Evolutionary conservation across 2,888 invertebrate genomes (phyloP).

Genomic region (Brenthis hecate): DNA sequence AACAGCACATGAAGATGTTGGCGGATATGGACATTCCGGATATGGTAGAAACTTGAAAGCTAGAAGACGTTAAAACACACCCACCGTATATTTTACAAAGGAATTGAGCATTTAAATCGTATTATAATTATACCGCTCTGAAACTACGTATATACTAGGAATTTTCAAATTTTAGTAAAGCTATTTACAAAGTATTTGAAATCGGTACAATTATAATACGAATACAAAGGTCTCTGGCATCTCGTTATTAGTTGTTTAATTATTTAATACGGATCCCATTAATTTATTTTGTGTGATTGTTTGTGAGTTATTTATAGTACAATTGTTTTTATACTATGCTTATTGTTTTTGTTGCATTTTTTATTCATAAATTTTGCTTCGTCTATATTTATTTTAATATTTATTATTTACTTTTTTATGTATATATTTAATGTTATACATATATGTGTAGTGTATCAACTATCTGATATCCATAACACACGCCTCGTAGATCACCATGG

Average conservation of each 20-base stretch:
- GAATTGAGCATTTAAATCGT: too few relatives aligned
- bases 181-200: too few relatives aligned
- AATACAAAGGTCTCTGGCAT: too few relatives aligned
- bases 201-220: too few relatives aligned
- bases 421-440: background rate
- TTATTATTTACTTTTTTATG: conserved; percentile 1
- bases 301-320: conserved; percentile 4
- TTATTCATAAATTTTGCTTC: background rate
- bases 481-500: too few relatives aligned
- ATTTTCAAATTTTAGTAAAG: too few relatives aligned
- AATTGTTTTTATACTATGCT: conserved; percentile 2
- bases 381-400: conserved; percentile 11
- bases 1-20: conserved; percentile 82
- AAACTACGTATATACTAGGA: too few relatives aligned
- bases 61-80: conserved; percentile 50
- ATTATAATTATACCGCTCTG: too few relatives aligned
- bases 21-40: conserved; percentile 80
- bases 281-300: conserved; percentile 16
- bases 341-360: background rate
- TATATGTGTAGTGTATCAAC: too few relatives aligned
- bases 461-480: too few relatives aligned
- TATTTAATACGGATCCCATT: background rate
- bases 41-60: conserved; percentile 72
- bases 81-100: too few relatives aligned
- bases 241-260: background rate